Conservation (phyloP, 2,888 invertebrate species). For the Pinctada fucata region DNA sequence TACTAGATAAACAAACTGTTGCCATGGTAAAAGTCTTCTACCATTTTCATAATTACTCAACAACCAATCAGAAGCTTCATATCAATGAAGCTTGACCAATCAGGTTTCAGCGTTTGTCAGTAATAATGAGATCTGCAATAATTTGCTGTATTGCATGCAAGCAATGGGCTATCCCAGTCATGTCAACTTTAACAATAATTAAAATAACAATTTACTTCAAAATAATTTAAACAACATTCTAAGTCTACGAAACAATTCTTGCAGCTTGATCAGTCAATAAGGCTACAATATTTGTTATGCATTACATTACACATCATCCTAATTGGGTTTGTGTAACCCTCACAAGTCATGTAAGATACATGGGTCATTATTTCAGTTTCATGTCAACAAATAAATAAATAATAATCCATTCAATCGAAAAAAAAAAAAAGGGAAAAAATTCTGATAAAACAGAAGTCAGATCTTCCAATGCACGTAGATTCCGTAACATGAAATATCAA, state of each 20-base stretch:
- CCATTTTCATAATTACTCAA: too few relatives aligned
- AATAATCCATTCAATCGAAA: too few relatives aligned
- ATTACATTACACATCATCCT: not conserved
- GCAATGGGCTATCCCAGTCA: not conserved
- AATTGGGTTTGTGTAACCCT: not conserved
- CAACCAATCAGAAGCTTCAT: too few relatives aligned
- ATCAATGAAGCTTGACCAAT: too few relatives aligned
- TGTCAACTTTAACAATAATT: not conserved
- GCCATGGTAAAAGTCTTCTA: not conserved
- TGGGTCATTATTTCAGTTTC: too few relatives aligned
- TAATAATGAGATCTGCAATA: not conserved
- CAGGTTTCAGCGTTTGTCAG: too few relatives aligned
- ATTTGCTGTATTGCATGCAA: constrained; percentile 15
- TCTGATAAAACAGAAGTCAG: too few relatives aligned
- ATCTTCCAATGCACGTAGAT: not conserved
- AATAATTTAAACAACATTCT: not conserved
- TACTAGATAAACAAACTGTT: not conserved
- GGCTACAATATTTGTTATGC: not conserved
- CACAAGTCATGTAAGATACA: not conserved
- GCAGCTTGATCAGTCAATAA: not conserved
- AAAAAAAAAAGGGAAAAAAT: too few relatives aligned
- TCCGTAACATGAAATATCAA: not conserved
- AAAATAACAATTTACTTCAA: not conserved
- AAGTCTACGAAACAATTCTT: not conserved
- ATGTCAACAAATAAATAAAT: too few relatives aligned